Evolutionary conservation across 2,797 vertebrate genomes (phyloP).

Genomic region (Melanotaenia pygmaea): DNA sequence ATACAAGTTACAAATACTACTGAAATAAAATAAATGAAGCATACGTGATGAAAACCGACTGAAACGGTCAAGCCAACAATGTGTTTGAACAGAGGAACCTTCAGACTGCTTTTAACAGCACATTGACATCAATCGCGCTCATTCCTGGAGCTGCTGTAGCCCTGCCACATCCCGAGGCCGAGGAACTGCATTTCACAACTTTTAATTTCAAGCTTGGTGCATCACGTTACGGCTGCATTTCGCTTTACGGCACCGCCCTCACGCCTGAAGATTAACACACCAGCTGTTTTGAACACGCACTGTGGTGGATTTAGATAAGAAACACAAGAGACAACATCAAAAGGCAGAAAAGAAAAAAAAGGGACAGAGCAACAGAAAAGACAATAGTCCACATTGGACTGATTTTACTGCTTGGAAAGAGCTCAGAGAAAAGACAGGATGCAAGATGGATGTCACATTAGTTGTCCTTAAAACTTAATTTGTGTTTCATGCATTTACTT

Average conservation of each 20-base stretch:
- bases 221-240: too few relatives aligned
- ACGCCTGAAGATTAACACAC: too few relatives aligned
- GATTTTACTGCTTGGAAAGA: background rate
- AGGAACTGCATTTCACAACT: too few relatives aligned
- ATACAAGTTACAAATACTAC: too few relatives aligned
- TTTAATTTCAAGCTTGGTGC: too few relatives aligned
- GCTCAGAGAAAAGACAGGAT: background rate
- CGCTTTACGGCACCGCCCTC: too few relatives aligned
- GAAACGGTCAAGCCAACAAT: background rate
- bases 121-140: too few relatives aligned
- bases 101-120: background rate
- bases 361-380: background rate
- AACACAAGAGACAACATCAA: too few relatives aligned
- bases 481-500: background rate
- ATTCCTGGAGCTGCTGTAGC: too few relatives aligned
- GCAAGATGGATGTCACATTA: background rate
- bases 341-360: background rate
- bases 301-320: background rate
- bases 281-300: background rate
- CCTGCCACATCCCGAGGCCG: too few relatives aligned
- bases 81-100: conserved; percentile 8
- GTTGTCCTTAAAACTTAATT: background rate
- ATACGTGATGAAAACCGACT: background rate
- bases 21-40: background rate
- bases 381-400: background rate